Percentiles rank a stretch among this genome's conserved stretches.
Conservation (phyloP, 2,888 invertebrate genomes). For the Cataglyphis rosenhaueri region DNA sequence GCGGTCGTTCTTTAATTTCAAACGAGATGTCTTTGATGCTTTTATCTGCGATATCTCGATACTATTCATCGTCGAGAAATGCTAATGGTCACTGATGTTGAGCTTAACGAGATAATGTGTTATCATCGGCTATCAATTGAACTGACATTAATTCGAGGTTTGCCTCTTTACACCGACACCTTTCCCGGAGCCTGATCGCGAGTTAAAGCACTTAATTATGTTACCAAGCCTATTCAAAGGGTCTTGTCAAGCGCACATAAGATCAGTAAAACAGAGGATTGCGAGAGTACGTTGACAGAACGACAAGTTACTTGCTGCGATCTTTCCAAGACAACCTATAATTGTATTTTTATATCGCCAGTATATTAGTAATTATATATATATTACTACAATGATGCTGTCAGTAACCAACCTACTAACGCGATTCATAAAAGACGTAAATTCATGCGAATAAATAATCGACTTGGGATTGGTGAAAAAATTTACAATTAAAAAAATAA, state of each 20-base stretch:
- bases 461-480: not conserved
- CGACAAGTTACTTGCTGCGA: constrained; percentile 26
- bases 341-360: constrained; percentile 19
- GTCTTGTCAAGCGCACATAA: constrained; percentile 16
- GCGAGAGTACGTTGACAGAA: constrained; percentile 33
- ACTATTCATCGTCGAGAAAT: constrained; percentile 33
- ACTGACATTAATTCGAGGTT: constrained; percentile 52
- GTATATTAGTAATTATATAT: constrained; percentile 9
- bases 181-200: constrained; percentile 16
- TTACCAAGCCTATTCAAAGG: constrained; percentile 1
- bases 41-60: constrained; percentile 31
- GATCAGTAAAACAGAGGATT: constrained; percentile 25
- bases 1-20: constrained; percentile 27
- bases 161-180: constrained; percentile 38
- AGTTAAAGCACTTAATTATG: constrained; percentile 50
- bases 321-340: constrained; percentile 7
- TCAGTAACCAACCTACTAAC: not conserved
- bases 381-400: not conserved
- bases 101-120: constrained; percentile 44
- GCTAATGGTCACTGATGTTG: constrained; percentile 39
- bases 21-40: constrained; percentile 37
- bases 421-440: not conserved
- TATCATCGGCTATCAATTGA: constrained; percentile 38
- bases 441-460: not conserved
- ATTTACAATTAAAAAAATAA: not conserved